Evolutionary conservation across 2,797 vertebrate species (phyloP).

Genomic region (Gallinago solitaria): DNA sequence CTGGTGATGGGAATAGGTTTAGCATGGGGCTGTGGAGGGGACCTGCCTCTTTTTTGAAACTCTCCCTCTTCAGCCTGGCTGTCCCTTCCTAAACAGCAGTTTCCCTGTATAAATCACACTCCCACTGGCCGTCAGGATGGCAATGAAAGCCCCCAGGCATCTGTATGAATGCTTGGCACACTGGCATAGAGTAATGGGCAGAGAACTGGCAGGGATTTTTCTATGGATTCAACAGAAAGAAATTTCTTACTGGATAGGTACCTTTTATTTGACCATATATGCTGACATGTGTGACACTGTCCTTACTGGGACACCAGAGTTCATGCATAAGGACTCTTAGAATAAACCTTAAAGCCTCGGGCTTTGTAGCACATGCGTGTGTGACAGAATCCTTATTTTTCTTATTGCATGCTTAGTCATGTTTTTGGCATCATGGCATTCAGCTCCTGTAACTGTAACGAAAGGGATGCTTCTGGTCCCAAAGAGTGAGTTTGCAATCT

Average conservation of each 20-base stretch:
- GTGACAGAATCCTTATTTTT: neutral
- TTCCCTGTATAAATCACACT: neutral
- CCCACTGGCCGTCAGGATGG: fast-evolving
- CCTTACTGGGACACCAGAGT: neutral
- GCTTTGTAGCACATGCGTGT: neutral
- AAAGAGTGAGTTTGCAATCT: neutral
- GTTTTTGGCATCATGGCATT: neutral
- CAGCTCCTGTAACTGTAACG: neutral
- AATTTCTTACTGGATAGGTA: neutral
- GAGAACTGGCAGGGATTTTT: neutral
- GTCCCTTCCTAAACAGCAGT: neutral
- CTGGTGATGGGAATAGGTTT: neutral
- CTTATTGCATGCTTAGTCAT: neutral
- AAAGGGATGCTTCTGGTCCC: neutral
- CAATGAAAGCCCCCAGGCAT: neutral
- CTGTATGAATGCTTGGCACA: neutral
- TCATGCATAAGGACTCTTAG: neutral
- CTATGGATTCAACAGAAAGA: neutral
- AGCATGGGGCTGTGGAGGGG: neutral
- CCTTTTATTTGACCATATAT: neutral
- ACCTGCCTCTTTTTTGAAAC: neutral
- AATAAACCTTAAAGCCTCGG: neutral
- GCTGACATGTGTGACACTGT: neutral
- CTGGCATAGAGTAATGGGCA: neutral
- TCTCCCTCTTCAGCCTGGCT: neutral